Evolutionary conservation across 2,113 vertebrate genomes (phyloP).

Genomic region (Platysternon megacephalum): DNA sequence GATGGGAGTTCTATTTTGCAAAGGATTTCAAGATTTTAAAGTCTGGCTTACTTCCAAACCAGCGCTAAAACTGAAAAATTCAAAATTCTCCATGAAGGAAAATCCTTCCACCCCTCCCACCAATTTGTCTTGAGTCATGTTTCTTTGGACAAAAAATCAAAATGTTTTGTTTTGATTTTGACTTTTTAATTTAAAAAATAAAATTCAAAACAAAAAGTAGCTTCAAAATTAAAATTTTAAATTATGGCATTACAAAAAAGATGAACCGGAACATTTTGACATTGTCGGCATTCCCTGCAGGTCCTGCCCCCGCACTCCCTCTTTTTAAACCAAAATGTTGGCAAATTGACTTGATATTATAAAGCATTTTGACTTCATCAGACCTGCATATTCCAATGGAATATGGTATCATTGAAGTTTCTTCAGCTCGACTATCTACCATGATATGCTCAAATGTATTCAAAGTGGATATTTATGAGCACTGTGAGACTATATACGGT

Average conservation of each 20-base stretch:
- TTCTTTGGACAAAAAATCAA: neutral
- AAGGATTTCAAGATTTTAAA: neutral
- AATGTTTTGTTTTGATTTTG: neutral
- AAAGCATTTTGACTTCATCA: neutral
- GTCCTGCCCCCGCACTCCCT: neutral
- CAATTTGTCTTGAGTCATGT: neutral
- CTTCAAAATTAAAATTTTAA: neutral
- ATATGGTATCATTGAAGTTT: neutral
- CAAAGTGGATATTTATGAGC: neutral
- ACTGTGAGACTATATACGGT: neutral
- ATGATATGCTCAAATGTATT: neutral
- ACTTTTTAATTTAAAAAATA: neutral
- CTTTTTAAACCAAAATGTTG: neutral
- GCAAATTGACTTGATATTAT: neutral
- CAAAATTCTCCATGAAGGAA: neutral
- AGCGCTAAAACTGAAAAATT: neutral
- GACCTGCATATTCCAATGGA: neutral
- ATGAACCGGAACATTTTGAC: neutral
- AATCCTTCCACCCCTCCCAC: no score
- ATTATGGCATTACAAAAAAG: neutral
- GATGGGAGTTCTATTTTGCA: neutral
- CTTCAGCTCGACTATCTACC: neutral
- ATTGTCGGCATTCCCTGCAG: neutral
- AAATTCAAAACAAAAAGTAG: neutral
- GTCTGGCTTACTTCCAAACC: neutral